Evolutionary conservation across 2,797 vertebrate species (phyloP), one percentile per base, ranked within the genome.

Genomic region (Acipenser oxyrinchus): DNA sequence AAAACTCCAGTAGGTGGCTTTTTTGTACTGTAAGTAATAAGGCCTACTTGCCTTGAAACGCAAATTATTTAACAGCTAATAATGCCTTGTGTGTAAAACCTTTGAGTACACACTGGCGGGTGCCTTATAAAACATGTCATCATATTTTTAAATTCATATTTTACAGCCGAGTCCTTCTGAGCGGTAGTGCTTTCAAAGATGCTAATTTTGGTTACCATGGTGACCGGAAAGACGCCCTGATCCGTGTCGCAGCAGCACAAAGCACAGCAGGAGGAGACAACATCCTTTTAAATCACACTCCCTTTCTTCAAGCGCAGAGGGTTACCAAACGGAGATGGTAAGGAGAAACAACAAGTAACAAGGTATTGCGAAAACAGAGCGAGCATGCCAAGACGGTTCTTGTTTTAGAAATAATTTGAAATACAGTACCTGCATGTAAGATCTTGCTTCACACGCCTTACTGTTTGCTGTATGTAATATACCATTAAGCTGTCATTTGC

Each of bases 201-300:
- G 75, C 81, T 61, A 10, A 55, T 68, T 64, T 65, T 66, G 55
- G 87, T 90, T 82, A 84, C 87, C 86, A 86, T 88, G 79, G 88
- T 77, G 78, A 90, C 83, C 72, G 10, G 18, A 70, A 70, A 76
- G 78, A 86, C 81, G 81, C 81, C 55, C 68, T 70, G 80, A 64
- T 68, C 51, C 48, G 68, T 66, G 66, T 71, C 59, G 59, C 51
- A 53, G 65, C 63, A 53, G 65, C 61, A 18, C 18, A 65, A 55
- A 48, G 66, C 61, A 70, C 61, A 70, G 68, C 66, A 64, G 64
- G 75, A 73, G 68, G 78, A 75, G 73, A 77, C 79, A 67, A 74
- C 77, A 68, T 71, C 50, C 65, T 75, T 60, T 65, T 50, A 65
- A 58, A 70, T 66, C 53, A 59, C 62, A 71, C 12, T 66, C 66